Evolutionary conservation across 2,113 vertebrate genomes (phyloP).

Genomic region (Menura novaehollandiae): DNA sequence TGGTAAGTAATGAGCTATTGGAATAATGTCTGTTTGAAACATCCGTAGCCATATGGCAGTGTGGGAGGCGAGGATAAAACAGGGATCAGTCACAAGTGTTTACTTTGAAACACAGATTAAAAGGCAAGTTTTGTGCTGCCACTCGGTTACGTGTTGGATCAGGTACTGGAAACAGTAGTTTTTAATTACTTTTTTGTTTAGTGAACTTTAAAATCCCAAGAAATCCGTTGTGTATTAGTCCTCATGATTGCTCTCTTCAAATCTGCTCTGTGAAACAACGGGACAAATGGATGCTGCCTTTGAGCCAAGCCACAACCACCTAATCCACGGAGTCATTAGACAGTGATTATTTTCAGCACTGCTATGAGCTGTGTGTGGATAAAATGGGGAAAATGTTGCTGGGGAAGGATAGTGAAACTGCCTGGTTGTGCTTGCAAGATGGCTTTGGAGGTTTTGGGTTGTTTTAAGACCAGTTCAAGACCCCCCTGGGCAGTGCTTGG

Average conservation of each 20-base stretch:
- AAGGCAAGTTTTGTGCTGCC: constrained; percentile 20
- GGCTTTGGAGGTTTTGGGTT: background rate
- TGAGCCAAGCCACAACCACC: background rate
- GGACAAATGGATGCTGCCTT: background rate
- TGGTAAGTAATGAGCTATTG: constrained; percentile 56
- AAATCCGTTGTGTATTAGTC: background rate
- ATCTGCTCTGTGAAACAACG: rapidly evolving
- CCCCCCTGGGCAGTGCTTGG: rapidly evolving
- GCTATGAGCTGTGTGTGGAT: background rate
- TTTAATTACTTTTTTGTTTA: constrained; percentile 22
- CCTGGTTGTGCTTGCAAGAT: background rate
- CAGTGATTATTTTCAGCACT: background rate
- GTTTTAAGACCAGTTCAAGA: background rate
- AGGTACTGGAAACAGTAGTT: constrained; percentile 18
- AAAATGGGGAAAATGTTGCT: background rate
- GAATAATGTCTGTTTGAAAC: constrained; percentile 56
- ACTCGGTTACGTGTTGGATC: background rate
- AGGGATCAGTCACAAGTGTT: constrained; percentile 57
- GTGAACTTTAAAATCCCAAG: constrained; percentile 19
- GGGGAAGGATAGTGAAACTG: background rate
- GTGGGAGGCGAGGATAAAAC: constrained; percentile 64
- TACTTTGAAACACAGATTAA: constrained; percentile 53
- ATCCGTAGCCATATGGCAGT: constrained; percentile 51
- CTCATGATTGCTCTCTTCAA: background rate
- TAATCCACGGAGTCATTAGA: rapidly evolving